Evolutionary conservation across 2,113 vertebrate genomes (phyloP).

Genomic region (Prinia subflava): DNA sequence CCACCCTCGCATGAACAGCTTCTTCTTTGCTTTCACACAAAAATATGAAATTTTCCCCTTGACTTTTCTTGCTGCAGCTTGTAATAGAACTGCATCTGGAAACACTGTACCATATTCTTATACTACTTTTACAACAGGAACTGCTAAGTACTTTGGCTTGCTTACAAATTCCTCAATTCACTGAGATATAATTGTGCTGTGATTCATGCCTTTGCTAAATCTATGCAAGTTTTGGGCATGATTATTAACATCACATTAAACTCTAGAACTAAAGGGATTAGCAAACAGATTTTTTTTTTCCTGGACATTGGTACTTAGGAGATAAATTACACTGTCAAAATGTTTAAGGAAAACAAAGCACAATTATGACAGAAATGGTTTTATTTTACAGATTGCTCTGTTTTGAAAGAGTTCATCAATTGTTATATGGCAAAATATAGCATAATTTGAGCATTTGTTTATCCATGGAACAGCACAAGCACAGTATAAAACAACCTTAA

Average conservation of each 20-base stretch:
- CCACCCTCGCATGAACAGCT: not conserved
- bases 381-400: not conserved
- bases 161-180: conserved; percentile 53
- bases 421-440: not conserved
- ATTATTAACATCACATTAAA: conserved; percentile 49
- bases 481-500: not conserved
- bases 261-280: conserved; percentile 51
- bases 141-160: conserved; percentile 47
- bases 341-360: conserved; percentile 43
- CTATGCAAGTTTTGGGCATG: conserved; percentile 33
- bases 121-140: conserved; percentile 56
- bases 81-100: conserved; percentile 61
- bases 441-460: not conserved
- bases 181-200: conserved; percentile 42
- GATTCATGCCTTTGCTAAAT: conserved; percentile 56
- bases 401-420: conserved; percentile 6
- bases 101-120: conserved; percentile 46
- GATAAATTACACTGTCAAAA: conserved; percentile 34
- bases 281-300: not conserved
- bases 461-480: not conserved
- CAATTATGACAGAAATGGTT: not conserved
- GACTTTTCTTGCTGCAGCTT: not conserved
- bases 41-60: conserved; percentile 7
- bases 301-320: conserved; percentile 32
- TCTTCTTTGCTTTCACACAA: not conserved